These are phyloP conservation scores for Macroteleia sp. DNA, from an alignment of 2,888 invertebrate genomes.

Conservation along the genomic window DNA sequence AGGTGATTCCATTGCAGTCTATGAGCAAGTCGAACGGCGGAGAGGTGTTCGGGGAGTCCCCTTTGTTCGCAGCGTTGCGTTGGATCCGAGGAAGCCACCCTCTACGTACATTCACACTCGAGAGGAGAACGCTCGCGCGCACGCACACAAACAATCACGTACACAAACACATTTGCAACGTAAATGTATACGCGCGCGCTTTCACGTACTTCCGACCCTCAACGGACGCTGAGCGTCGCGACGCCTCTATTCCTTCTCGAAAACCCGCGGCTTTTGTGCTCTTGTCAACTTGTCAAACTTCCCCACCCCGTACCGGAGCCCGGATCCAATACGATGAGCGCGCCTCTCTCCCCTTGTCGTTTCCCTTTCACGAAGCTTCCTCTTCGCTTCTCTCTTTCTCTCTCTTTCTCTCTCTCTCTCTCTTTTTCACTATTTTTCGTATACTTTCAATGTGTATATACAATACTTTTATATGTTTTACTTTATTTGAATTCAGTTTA, in stretches of 20 bases:
- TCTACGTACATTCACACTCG: conserved; percentile 61
- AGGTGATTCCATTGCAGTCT: conserved; percentile 48
- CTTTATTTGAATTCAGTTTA: no score
- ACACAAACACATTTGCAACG: conserved; percentile 33
- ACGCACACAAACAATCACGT: conserved; percentile 1
- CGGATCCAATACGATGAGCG: conserved; percentile 78
- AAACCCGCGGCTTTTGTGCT: conserved; percentile 84
- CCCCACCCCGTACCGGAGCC: conserved; percentile 74
- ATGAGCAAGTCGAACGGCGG: conserved; percentile 19
- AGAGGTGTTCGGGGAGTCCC: conserved; percentile 41
- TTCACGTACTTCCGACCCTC: conserved; percentile 63
- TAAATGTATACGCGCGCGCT: conserved; percentile 44
- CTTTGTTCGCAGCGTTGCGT: conserved; percentile 76
- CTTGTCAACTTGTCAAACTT: conserved; percentile 84
- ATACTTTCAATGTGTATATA: no score
- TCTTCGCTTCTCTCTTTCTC: conserved; percentile 8
- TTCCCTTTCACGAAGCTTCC: conserved; percentile 47
- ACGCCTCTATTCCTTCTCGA: conserved; percentile 83
- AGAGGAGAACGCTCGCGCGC: conserved; percentile 29
- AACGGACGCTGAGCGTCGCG: conserved; percentile 85
- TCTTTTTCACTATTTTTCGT: no score
- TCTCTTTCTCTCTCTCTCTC: conserved; percentile 2
- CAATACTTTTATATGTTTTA: no score
- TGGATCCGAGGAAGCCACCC: conserved; percentile 70
- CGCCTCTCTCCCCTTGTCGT: conserved; percentile 54